Conservation (phyloP, 1,140 invertebrate species). For the Leguminivora glycinivorella region DNA sequence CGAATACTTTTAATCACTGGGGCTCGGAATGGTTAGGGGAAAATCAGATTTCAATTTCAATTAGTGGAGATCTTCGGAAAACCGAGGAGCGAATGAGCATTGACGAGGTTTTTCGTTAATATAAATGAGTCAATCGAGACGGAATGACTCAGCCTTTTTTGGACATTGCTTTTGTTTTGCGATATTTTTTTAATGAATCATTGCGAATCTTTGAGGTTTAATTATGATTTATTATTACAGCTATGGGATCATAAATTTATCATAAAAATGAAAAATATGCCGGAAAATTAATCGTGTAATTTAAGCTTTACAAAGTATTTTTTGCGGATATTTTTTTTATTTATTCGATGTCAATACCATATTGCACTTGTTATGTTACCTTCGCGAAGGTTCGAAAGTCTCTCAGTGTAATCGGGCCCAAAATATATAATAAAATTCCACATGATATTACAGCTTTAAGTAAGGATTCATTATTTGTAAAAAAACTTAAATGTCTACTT, state of each 20-base stretch:
- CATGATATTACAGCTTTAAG: too few relatives aligned
- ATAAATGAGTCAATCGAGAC: constrained; percentile 65
- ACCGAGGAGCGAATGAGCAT: constrained; percentile 69
- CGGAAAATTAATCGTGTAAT: too few relatives aligned
- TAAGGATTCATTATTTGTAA: too few relatives aligned
- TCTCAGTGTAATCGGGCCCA: too few relatives aligned
- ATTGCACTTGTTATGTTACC: too few relatives aligned
- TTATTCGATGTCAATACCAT: too few relatives aligned
- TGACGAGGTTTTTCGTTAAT: constrained; percentile 68
- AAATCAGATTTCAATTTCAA: constrained; percentile 79
- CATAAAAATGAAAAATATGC: neutral
- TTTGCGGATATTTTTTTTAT: too few relatives aligned
- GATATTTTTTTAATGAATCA: constrained; percentile 29
- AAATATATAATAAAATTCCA: too few relatives aligned
- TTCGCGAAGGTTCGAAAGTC: too few relatives aligned
- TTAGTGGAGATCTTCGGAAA: constrained; percentile 71
- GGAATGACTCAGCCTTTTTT: constrained; percentile 53
- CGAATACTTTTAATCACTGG: constrained; percentile 76
- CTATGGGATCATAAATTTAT: neutral
- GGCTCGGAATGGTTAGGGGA: constrained; percentile 53
- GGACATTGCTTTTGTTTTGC: constrained; percentile 43
- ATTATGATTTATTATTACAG: neutral
- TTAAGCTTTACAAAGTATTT: too few relatives aligned
- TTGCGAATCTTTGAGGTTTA: neutral
- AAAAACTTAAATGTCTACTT: too few relatives aligned